Percentiles rank a stretch among this genome's conserved stretches.
These are phyloP conservation scores for Batillaria attramentaria DNA, from an alignment of 1,140 invertebrate species.

Conservation along the genomic window DNA sequence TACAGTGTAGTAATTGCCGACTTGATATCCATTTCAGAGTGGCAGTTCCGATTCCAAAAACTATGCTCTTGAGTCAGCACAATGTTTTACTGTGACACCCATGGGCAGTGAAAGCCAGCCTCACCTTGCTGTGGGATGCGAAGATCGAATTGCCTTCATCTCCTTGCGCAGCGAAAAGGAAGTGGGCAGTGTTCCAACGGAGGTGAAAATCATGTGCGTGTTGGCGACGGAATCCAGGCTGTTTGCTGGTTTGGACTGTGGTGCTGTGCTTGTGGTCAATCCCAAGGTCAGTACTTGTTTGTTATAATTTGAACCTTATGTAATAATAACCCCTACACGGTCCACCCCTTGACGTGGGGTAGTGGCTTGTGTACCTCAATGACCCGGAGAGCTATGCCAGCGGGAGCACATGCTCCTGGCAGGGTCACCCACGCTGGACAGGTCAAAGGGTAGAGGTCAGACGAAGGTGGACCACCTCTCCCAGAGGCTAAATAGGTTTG, in stretches of 20 bases:
- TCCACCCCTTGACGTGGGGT: too few species aligned
- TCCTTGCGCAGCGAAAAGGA: background rate
- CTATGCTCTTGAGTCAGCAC: too few species aligned
- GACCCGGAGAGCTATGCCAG: too few species aligned
- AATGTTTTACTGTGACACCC: constrained; percentile 15
- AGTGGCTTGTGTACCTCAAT: too few species aligned
- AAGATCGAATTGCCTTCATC: constrained; percentile 7
- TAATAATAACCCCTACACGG: background rate
- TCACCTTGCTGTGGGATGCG: constrained; percentile 9
- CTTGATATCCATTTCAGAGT: too few species aligned
- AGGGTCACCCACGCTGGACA: too few species aligned
- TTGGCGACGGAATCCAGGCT: constrained; percentile 20
- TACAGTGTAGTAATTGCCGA: too few species aligned
- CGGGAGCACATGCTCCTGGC: too few species aligned
- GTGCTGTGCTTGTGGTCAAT: constrained; percentile 43
- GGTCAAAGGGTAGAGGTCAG: too few species aligned
- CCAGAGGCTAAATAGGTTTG: too few species aligned
- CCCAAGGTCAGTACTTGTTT: constrained; percentile 41
- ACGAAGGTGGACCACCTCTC: too few species aligned
- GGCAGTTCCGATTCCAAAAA: too few species aligned
- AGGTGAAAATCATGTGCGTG: constrained; percentile 26
- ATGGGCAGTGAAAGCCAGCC: constrained; percentile 11
- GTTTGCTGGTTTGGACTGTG: constrained; percentile 49
- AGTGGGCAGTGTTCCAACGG: background rate
- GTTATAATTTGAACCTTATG: background rate